Conservation (phyloP, 2,888 invertebrate species). For the Anticlea derivata region DNA sequence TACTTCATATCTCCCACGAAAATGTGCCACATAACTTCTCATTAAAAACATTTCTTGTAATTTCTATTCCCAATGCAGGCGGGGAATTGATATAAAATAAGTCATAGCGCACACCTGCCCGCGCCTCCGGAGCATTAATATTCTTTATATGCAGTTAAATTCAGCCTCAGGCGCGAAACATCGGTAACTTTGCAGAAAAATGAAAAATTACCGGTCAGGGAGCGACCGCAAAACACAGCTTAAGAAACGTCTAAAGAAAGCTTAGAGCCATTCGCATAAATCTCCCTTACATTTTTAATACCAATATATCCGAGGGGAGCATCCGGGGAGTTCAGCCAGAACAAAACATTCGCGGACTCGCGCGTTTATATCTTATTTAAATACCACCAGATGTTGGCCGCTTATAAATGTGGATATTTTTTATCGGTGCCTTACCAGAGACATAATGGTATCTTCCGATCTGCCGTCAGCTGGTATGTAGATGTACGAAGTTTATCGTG, state of each 20-base stretch:
- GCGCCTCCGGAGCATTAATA: constrained; percentile 71
- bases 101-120: constrained; percentile 78
- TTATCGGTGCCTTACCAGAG: constrained; percentile 81
- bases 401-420: constrained; percentile 80
- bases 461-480: constrained; percentile 82
- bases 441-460: constrained; percentile 82
- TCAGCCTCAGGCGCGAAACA: constrained; percentile 68
- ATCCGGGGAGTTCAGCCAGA: constrained; percentile 67
- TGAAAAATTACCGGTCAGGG: constrained; percentile 84
- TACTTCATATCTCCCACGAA: constrained; percentile 32
- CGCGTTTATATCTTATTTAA: constrained; percentile 82
- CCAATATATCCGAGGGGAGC: constrained; percentile 82
- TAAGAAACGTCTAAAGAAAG: constrained; percentile 83
- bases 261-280: constrained; percentile 84
- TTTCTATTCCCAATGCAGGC: constrained; percentile 63
- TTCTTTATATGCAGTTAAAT: constrained; percentile 83
- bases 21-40: constrained; percentile 56
- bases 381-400: constrained; percentile 80
- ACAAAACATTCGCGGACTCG: constrained; percentile 75
- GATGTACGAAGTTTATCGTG: constrained; percentile 75
- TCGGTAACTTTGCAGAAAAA: constrained; percentile 77
- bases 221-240: constrained; percentile 79
- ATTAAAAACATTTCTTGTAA: constrained; percentile 61
- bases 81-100: constrained; percentile 74
- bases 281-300: constrained; percentile 84